Evolutionary conservation across 2,797 vertebrate genomes (phyloP).

Genomic region (Rhinichthys osculus): DNA sequence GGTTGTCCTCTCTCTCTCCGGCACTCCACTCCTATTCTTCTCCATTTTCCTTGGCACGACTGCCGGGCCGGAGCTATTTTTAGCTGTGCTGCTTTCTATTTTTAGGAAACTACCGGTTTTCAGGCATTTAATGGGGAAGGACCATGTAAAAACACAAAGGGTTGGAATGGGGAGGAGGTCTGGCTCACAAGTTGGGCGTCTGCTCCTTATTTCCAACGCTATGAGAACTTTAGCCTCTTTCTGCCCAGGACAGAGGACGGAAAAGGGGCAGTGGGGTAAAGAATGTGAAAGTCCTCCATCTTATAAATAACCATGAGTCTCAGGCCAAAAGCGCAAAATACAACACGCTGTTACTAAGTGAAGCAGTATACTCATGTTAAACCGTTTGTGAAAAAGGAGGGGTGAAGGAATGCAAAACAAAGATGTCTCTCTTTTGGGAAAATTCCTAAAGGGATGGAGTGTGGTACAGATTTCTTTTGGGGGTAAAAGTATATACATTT

Average conservation of each 20-base stretch:
- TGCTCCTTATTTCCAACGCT: slow-evolving; percentile 76
- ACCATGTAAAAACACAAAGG: slow-evolving; percentile 68
- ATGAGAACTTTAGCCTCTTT: slow-evolving; percentile 83
- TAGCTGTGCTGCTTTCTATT: slow-evolving; percentile 85
- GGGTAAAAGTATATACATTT: no score
- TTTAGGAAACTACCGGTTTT: slow-evolving; percentile 87
- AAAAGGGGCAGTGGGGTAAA: slow-evolving; percentile 53
- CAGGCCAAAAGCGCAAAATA: slow-evolving; percentile 83
- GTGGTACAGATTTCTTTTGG: slow-evolving; percentile 70
- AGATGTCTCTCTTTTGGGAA: slow-evolving; percentile 74
- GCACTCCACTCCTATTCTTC: slow-evolving; percentile 81
- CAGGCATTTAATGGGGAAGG: slow-evolving; percentile 84
- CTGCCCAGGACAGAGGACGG: slow-evolving; percentile 72
- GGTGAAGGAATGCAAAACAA: slow-evolving; percentile 68
- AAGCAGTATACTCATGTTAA: slow-evolving; percentile 67
- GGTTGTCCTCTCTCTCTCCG: slow-evolving; percentile 27
- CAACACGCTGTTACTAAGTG: slow-evolving; percentile 87
- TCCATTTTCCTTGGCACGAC: slow-evolving; percentile 87
- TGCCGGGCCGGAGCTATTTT: slow-evolving; percentile 81
- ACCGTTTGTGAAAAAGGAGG: slow-evolving; percentile 27
- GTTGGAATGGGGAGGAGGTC: slow-evolving; percentile 67
- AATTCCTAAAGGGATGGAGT: slow-evolving; percentile 73
- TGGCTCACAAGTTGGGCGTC: slow-evolving; percentile 73
- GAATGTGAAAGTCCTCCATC: slow-evolving; percentile 83
- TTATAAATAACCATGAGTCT: slow-evolving; percentile 87